Evolutionary conservation across 2,797 vertebrate species (phyloP), one percentile per base, ranked within the genome.

Genomic region (Staurois parvus): DNA sequence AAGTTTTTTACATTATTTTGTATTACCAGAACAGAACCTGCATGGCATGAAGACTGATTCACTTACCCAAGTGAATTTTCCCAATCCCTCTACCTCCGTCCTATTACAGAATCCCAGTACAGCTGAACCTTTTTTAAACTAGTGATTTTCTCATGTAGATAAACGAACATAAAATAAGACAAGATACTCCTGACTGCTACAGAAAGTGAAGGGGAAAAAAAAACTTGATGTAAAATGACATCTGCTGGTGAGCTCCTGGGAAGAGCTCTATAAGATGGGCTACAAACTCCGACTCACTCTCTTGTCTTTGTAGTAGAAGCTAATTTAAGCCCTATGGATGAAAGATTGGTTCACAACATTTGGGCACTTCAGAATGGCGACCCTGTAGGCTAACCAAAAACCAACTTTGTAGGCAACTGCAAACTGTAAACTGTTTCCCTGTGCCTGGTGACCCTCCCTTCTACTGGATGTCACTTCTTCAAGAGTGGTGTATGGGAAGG

Each of bases 381-480:
- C 24, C 72, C 81, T 67, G n/a, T 75, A 29, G 32, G 19, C 59
- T 28, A 83, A 62, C 48, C 69, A 52, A 76, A 70, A 84, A 28
- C 32, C 73, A 59, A 52, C 66, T 30, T 67, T 42, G 34, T 72
- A 45, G 52, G 59, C 62, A 70, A 68, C 72, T 62, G 68, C 64
- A 84, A 37, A 52, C 48, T 52, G 48, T 52, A 19, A n/a, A 19
- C 17, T 52, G 48, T 52, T 17, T 52, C 48, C 48, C 15, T 52
- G 48, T 52, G 48, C 48, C 48, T 19, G 48, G 24, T 85, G 84
- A 45, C 79, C 73, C 79, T 72, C 48, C 1, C 64, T 66, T 62
- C 26, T 37, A 68, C 28, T 81, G 45, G 42, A 40, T 85, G 72
- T 85, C 78, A 69, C 70, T 30, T 81, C 70, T 30, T 81, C 30